Base-by-base conservation (phyloP, 92 coral and sea anemone genomes). In the Anthopleura xanthogrammica region DNA sequence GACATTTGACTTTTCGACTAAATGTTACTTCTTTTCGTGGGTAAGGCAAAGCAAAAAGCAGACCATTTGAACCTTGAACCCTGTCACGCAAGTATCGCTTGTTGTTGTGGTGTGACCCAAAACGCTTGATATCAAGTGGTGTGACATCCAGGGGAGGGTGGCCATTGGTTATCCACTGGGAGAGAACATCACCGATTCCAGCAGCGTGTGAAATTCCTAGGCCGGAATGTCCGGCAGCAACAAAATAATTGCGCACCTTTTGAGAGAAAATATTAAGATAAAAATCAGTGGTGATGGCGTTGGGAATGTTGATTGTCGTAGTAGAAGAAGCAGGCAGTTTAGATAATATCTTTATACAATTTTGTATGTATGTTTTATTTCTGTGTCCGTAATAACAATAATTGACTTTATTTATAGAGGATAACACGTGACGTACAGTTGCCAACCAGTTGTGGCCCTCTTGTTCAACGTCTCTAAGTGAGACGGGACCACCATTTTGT, bases 1-100 rank as follows among this genome's bases (percentile, higher is more conserved):
- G 87, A 68, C 95, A 89, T 66, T 86, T 86, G 50, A 93, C 40
- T 50, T 75, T 41, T 55, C 97, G 90, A 42, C 88, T 86, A 42
- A 41, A 29, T 3, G 75, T 52, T 55, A 71, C 22, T 62, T 82
- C 23, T 42, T 79, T 77, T 16, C 68, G 16, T 17, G 92, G 92
- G 43, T 82, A 89, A 16, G 86, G 80, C 17, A 89, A 62, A 0
- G 70, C 46, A 64, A 82, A 86, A 16, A n/a, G 24, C 41, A 43
- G 12, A 0, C 79, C 77, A 5, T 77, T 62, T 9, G 48, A 60
- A 20, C 71, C 86, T 12, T 54, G 52, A 23, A 89, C 85, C 3
- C 79, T 29, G 65, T 89, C 86, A 29, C 85, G 83, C 20, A 89
- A 81, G 52, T 81, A 89, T 56, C 76, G 75, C 78, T 82, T 82